Evolutionary conservation across 2,113 vertebrate species (phyloP).

Genomic region (Triplophysa siluroides): DNA sequence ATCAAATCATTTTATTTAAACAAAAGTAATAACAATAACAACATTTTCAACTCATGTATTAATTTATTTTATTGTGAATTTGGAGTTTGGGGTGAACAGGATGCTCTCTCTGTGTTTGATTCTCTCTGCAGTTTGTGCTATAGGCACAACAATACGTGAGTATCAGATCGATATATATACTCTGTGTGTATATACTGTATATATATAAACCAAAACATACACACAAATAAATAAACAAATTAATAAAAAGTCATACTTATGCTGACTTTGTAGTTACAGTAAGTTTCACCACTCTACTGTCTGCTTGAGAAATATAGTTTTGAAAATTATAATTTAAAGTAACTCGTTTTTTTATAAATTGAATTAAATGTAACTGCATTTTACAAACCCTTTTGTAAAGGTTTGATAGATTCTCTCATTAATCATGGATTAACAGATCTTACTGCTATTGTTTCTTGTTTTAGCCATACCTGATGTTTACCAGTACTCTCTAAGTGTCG

Average conservation of each 20-base stretch:
- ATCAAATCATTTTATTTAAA: not conserved
- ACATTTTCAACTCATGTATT: not conserved
- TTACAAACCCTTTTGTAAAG: too few relatives aligned
- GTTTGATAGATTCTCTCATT: too few relatives aligned
- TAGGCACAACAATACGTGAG: not conserved
- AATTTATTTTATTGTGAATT: not conserved
- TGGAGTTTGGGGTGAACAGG: not conserved
- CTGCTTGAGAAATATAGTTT: not conserved
- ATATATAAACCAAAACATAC: too few relatives aligned
- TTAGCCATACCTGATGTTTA: slow-evolving; percentile 5
- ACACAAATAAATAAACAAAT: not conserved
- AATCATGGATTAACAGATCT: too few relatives aligned
- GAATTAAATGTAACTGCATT: too few relatives aligned
- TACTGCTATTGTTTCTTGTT: not conserved
- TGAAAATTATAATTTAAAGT: not conserved
- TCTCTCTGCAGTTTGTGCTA: not conserved
- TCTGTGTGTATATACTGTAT: too few relatives aligned
- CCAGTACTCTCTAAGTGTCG: slow-evolving; percentile 2
- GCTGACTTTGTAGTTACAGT: not conserved
- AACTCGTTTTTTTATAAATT: too few relatives aligned
- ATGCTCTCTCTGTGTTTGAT: not conserved
- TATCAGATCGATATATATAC: not conserved
- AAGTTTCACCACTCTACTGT: not conserved
- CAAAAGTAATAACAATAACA: not conserved
- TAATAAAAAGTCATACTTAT: not conserved